Evolutionary conservation across 2,888 invertebrate species (phyloP), one percentile per base, ranked within the genome.

Genomic region (Drosophila suboccidentalis): DNA sequence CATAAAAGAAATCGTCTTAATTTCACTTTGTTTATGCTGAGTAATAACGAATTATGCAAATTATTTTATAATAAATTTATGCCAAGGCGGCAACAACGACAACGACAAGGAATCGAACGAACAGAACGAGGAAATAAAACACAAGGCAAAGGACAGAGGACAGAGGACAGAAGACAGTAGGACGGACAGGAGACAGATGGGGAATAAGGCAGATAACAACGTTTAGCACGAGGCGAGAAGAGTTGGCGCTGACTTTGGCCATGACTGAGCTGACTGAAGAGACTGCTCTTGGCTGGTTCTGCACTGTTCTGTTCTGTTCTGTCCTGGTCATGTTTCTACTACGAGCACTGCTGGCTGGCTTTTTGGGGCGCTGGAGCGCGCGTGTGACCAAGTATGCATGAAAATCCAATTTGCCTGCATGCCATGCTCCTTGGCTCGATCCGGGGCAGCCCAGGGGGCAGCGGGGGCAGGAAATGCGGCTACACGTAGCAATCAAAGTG

Each of bases 1-100:
- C 65, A 77, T 70, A 86, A 86, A 86, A 83, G 88, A 86, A 83
- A 88, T 88, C 84, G 87, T 87, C 87, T 85, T 89, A 89, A 87
- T 86, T 87, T 89, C 89, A 86, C 86, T 87, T 89, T 89, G 86
- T 89, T 89, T 88, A 82, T 89, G 86, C 88, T 82, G 90, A 87
- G 82, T 82, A 90, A 90, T 85, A 87, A 87, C 86, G 86, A 87
- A 87, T 87, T 87, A 87, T 87, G 87, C 90, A 87, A 87, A 87
- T 87, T 88, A 86, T 89, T 86, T 86, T 88, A 87, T 88, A 90
- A 89, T 89, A 90, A 87, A 87, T 89, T 87, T 89, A 88, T 87
- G 88, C 86, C 82, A 71, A 80, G 67, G 64, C 75, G 68, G 54
- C 55, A 68, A 60, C 73, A 68, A 55, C 32, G 43, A 32, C 59